These are phyloP conservation scores for Strigamia crassipes DNA, from an alignment of 2,888 invertebrate species.

Conservation along the genomic window DNA sequence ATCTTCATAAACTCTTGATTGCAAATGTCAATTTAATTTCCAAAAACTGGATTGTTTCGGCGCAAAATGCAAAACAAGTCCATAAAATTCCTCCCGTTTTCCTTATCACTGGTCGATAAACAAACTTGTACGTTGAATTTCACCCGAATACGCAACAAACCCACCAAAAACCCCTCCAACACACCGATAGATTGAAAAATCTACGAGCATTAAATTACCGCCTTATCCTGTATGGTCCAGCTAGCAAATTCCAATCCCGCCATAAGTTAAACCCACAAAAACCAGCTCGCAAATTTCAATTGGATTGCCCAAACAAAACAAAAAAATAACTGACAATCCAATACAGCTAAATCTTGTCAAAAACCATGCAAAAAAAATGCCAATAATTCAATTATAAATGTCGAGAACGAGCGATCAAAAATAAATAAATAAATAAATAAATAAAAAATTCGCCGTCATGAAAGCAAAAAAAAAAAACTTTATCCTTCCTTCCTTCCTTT, in stretches of 20 bases:
- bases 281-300: neutral
- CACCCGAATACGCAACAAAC: too few relatives aligned
- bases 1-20: slow-evolving; percentile 36
- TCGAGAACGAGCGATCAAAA: neutral
- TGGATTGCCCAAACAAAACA: neutral
- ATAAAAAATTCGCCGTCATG: neutral
- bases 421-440: neutral
- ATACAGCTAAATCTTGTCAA: neutral
- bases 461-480: too few relatives aligned
- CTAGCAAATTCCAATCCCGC: neutral
- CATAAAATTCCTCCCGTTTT: slow-evolving; percentile 17
- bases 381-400: neutral
- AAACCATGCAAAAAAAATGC: neutral
- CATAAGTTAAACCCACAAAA: neutral
- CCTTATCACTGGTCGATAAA: slow-evolving; percentile 38
- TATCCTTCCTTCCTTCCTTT: neutral
- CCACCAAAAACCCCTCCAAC: too few relatives aligned
- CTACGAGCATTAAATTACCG: neutral
- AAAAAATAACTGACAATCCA: neutral
- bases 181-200: neutral
- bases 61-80: slow-evolving; percentile 14
- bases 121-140: slow-evolving; percentile 16
- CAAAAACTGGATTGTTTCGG: slow-evolving; percentile 20
- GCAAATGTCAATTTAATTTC: slow-evolving; percentile 30
- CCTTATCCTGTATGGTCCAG: neutral